Evolutionary conservation across 1,140 invertebrate species (phyloP), one percentile per base, ranked within the genome.

Genomic region (Liolophura sinensis): DNA sequence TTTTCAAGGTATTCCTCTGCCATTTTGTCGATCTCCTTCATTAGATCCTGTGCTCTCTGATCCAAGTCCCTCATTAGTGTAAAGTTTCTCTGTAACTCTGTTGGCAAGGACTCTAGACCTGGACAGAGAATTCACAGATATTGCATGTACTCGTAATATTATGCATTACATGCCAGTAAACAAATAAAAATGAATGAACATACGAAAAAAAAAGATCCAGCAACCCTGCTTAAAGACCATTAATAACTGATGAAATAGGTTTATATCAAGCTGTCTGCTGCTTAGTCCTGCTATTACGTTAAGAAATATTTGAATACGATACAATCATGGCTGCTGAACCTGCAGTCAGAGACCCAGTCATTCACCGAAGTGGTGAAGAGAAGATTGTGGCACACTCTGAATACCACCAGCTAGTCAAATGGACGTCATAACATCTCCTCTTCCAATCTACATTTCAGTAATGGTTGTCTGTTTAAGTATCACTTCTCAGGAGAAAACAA

Each of bases 31-130:
- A 97, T 96, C 76, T 92, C 93, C 83, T 93, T 92, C 90, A 97
- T 92, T 46, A 96, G 83, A 70, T 90, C 90, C 78, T 87, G 94
- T 7, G 95, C 93, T 80, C 94, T 88, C 57, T 93, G 89, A 82
- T 98, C 96, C 51, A 98, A 86, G 85, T 98, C 95, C 68, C 94
- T 86, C 95, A 98, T 97, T 65, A 98, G 85, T 63, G 92, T 97
- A 80, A 98, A 97, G 86, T 98, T 98, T 71, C 96, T 88, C 82
- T 97, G 93, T 62, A 98, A 86, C 86, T 98, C 96, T 66, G 93
- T 92, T 0, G 96, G 96, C 63, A 98, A 86, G 84, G 94, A 92
- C 81, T 98, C 96, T 71, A 98, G 88, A 86, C 92, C 92, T 94
- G 66, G 54, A 87, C 85, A 74, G 73, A 58, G 71, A 62, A 69